These are phyloP conservation scores for Paramuricea clavata DNA, from an alignment of 92 coral and sea anemone genomes.

Conservation along the genomic window DNA sequence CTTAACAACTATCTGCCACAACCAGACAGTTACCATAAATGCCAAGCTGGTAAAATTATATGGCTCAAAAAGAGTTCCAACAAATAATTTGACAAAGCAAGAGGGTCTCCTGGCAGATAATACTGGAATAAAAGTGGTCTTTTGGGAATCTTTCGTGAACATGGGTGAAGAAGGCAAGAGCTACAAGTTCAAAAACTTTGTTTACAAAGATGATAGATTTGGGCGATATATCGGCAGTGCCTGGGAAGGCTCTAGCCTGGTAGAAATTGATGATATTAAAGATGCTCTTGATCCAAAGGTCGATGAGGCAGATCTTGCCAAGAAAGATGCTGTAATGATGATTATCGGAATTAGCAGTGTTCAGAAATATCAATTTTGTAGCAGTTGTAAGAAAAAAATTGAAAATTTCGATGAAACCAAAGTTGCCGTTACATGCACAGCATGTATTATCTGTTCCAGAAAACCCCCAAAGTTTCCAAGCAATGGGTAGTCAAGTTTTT, in stretches of 20 bases:
- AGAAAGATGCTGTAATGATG: not conserved
- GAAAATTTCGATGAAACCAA: not conserved
- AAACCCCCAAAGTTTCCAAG: not conserved
- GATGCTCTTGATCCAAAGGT: slow-evolving; percentile 8
- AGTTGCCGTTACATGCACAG: not conserved
- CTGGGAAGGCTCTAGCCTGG: not conserved
- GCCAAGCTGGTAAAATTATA: no score
- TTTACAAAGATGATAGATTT: no score
- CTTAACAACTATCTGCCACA: no score
- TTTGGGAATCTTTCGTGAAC: no score
- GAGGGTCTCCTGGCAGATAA: no score
- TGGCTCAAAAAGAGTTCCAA: no score
- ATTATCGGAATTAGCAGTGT: not conserved
- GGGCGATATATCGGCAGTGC: no score
- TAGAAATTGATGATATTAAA: not conserved
- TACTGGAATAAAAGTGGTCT: no score
- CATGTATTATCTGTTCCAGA: slow-evolving; percentile 9
- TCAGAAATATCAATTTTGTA: not conserved
- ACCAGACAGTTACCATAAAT: no score
- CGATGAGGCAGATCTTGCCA: slow-evolving; percentile 13
- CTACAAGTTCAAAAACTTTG: no score
- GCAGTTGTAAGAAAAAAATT: slow-evolving; percentile 1
- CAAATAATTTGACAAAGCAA: no score
- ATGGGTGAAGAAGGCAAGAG: no score
- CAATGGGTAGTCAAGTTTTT: slow-evolving; percentile 4